Evolutionary conservation across 2,888 invertebrate species (phyloP).

Genomic region (Pterostichus madidus): DNA sequence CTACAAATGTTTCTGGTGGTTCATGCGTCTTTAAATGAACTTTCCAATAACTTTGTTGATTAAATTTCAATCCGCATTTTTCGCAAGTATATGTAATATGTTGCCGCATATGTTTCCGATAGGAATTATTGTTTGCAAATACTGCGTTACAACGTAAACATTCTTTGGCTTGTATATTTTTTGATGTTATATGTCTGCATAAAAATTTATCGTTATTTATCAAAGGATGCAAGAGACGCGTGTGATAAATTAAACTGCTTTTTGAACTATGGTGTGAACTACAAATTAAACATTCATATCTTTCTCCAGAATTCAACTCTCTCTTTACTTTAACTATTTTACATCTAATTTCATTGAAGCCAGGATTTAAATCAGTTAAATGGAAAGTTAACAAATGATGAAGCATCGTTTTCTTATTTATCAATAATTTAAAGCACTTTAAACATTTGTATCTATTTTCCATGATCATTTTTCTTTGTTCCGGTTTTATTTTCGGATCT

Average conservation of each 20-base stretch:
- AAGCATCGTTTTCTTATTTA: slow-evolving; percentile 5
- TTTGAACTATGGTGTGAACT: slow-evolving; percentile 13
- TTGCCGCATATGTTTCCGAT: background rate
- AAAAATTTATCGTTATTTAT: background rate
- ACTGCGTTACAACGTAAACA: slow-evolving; percentile 37
- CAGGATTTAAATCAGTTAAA: background rate
- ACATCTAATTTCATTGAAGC: slow-evolving; percentile 22
- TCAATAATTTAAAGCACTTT: slow-evolving; percentile 28
- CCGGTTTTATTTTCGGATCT: background rate
- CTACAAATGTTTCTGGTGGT: background rate
- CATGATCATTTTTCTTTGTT: background rate
- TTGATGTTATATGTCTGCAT: slow-evolving; percentile 9
- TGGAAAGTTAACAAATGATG: slow-evolving; percentile 24
- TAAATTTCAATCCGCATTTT: slow-evolving; percentile 25
- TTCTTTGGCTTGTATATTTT: background rate
- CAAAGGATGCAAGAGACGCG: slow-evolving; percentile 9
- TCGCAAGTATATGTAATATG: slow-evolving; percentile 28
- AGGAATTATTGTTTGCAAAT: background rate
- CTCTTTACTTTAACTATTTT: slow-evolving; percentile 1
- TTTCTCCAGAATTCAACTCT: slow-evolving; percentile 2
- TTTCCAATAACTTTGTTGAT: background rate
- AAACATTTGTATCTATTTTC: slow-evolving; percentile 33
- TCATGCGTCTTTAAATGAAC: slow-evolving; percentile 18
- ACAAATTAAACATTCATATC: slow-evolving; percentile 48
- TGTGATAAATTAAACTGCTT: slow-evolving; percentile 30